Evolutionary conservation across 2,113 vertebrate species (phyloP).

Genomic region (Heterotilapia buettikoferi): DNA sequence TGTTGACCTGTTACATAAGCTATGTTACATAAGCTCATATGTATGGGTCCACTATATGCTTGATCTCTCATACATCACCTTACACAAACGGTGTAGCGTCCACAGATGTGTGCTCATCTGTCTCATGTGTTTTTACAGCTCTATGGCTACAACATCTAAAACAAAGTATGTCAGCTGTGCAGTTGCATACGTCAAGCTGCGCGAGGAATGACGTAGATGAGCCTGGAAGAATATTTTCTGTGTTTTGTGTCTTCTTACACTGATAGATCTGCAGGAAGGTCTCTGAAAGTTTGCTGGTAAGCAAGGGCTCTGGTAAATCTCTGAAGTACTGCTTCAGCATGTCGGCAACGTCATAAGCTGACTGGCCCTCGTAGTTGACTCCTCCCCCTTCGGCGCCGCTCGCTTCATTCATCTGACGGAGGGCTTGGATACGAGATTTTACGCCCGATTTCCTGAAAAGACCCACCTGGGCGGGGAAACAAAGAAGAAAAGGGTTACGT

Average conservation of each 20-base stretch:
- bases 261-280: slow-evolving; percentile 98
- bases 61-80: background rate
- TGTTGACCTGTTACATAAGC: background rate
- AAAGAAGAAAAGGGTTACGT: background rate
- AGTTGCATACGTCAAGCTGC: background rate
- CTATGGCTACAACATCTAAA: background rate
- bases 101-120: background rate
- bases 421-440: slow-evolving; percentile 92
- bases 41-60: background rate
- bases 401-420: slow-evolving; percentile 92
- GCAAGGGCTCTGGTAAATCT: slow-evolving; percentile 91
- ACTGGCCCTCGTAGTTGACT: slow-evolving; percentile 91
- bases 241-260: slow-evolving; percentile 76
- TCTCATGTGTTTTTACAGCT: background rate
- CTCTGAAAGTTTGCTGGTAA: slow-evolving; percentile 93
- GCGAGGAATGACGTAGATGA: background rate
- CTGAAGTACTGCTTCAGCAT: slow-evolving; percentile 98
- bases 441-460: slow-evolving; percentile 96
- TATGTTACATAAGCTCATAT: slow-evolving; percentile 31
- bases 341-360: slow-evolving; percentile 92
- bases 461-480: slow-evolving; percentile 78
- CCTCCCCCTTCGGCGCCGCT: slow-evolving; percentile 78
- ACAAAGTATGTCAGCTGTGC: background rate
- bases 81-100: background rate
- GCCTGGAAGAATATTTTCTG: background rate